Base-by-base conservation (phyloP, 2,797 vertebrate genomes). In the Pantherophis alleghaniensis region DNA sequence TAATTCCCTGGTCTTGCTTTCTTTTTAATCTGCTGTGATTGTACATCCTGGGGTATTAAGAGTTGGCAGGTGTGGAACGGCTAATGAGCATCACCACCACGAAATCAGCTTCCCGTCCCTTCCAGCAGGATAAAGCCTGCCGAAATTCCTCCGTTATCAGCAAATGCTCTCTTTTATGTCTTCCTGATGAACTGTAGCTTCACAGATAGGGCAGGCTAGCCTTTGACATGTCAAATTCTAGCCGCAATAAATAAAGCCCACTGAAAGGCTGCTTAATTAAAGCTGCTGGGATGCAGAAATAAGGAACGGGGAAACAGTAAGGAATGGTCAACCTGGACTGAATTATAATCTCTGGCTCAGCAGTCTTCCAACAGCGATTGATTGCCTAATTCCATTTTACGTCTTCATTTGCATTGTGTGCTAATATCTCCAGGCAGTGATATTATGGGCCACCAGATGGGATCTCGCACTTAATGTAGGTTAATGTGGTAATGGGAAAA, bases 241-340 rank as follows among this genome's bases (percentile, higher is more conserved):
- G 94, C 92, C 89, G 95, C 96, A 97, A 97, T 96, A 93, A 97
- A 97, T 96, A 93, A 95, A 95, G 95, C 96, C 95, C 96, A 97
- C 95, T 96, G 97, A 42, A 92, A 96, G 96, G 96, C 97, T 98
- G 97, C 97, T 98, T 98, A 98, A 98, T 98, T 98, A 98, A 96
- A 97, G 95, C 95, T 96, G 97, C 96, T 96, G 97, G 96, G 94
- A 94, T 93, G 96, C 95, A 96, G 96, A 57, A 42, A 53, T 20
- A 24, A 63, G 83, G 53, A 47, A 47, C 12, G 20, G 10, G 88
- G 24, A 60, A 61, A 60, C 37, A 47, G 74, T 83, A 47, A 86
- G 37, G 53, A 24, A 87, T 37, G 96, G 97, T 97, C 87, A 96
- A 95, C 95, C 94, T 20, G 95, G 97, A 94, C 96, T 94, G 94